Percentiles rank a stretch among this genome's conserved stretches.
Conservation (phyloP, 2,113 vertebrate genomes). For the Australoheros scitulus region DNA sequence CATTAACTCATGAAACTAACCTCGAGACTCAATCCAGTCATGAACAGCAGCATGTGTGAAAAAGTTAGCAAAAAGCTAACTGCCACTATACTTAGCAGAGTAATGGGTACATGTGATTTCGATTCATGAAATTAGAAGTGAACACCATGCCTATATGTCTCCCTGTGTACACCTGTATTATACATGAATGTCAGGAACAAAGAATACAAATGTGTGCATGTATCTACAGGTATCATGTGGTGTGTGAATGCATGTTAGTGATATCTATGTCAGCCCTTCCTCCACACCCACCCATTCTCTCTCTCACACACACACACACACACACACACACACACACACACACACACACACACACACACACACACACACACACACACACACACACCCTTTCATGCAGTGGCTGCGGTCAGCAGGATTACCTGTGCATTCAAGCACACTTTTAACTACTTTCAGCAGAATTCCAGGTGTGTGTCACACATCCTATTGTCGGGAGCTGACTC, state of each 20-base stretch:
- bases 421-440: constrained; percentile 1
- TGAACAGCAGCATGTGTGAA: neutral
- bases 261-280: constrained; percentile 23
- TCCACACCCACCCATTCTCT: neutral
- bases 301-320: neutral
- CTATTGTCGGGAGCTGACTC: neutral
- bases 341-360: neutral
- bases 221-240: constrained; percentile 50
- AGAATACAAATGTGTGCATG: constrained; percentile 33
- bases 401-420: neutral
- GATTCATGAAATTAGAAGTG: neutral
- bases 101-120: neutral
- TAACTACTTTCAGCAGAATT: neutral
- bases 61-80: neutral
- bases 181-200: constrained; percentile 18
- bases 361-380: neutral
- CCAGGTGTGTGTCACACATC: constrained; percentile 1
- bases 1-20: neutral
- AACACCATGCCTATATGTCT: neutral
- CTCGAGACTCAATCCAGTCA: neutral
- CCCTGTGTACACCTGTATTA: neutral
- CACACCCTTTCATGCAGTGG: neutral
- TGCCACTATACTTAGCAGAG: neutral
- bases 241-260: constrained; percentile 38
- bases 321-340: neutral